These are phyloP conservation scores for Microtus oregoni DNA, from an alignment of 2,113 vertebrate genomes.

Conservation along the genomic window DNA sequence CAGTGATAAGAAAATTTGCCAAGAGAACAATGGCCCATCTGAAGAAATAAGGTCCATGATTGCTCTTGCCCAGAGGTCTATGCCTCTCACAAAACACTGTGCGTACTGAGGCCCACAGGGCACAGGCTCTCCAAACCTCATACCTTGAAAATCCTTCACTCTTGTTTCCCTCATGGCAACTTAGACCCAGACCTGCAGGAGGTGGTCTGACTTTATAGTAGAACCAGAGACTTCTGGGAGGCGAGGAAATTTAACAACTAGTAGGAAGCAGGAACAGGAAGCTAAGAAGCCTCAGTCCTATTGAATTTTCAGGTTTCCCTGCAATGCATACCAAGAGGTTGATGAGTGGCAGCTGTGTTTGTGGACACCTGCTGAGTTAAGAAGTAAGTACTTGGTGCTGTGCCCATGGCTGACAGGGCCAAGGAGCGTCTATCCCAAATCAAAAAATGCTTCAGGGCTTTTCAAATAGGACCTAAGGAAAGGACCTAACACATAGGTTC, in stretches of 20 bases:
- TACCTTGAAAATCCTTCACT: not conserved
- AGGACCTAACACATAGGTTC: not conserved
- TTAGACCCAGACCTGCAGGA: not conserved
- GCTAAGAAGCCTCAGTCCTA: not conserved
- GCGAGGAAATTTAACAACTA: not conserved
- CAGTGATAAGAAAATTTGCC: not conserved
- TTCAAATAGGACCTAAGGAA: not conserved
- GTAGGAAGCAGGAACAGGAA: not conserved
- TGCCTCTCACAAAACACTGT: not conserved
- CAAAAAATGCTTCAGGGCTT: not conserved
- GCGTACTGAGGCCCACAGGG: not conserved
- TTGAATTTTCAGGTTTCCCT: not conserved
- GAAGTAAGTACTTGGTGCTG: not conserved
- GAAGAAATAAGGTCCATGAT: not conserved
- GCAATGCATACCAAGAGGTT: not conserved
- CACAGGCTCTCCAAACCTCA: not conserved
- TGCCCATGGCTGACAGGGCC: not conserved
- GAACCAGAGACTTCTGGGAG: not conserved
- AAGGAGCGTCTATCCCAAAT: not conserved
- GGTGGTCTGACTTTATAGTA: not conserved
- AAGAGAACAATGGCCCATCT: not conserved
- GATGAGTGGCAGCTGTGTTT: rapidly evolving
- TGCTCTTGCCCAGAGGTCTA: not conserved
- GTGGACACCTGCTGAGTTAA: not conserved
- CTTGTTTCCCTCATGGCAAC: not conserved